phyloP scores from a whole-genome alignment of 2,113 vertebrate species.

The Lamprologus callipterus region DNA sequence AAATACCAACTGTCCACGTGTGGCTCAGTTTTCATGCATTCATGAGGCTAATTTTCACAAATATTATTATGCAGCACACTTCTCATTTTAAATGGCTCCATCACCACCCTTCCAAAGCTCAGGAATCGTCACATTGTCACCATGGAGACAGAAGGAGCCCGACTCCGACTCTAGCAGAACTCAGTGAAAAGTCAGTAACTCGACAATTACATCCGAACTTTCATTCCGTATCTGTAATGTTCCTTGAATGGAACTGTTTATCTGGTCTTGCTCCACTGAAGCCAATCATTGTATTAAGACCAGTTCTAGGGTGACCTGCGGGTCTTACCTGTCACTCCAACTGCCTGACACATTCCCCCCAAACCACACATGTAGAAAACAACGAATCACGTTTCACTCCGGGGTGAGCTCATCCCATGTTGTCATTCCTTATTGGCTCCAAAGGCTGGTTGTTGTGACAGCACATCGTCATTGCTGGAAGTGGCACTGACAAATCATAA shows the following conservation, averaged over 20 bases:
- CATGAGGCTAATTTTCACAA: constrained; percentile 55
- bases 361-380: neutral
- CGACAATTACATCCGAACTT: constrained; percentile 50
- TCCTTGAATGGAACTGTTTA: constrained; percentile 58
- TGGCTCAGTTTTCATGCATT: constrained; percentile 33
- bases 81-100: constrained; percentile 48
- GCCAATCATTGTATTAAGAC: constrained; percentile 54
- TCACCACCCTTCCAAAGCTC: constrained; percentile 20
- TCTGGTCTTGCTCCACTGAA: constrained; percentile 62
- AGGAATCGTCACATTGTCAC: constrained; percentile 53
- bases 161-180: constrained; percentile 28
- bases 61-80: constrained; percentile 56
- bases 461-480: constrained; percentile 10
- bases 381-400: constrained; percentile 35
- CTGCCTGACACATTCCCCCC: constrained; percentile 22
- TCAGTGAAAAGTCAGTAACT: constrained; percentile 36
- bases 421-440: constrained; percentile 36
- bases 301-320: constrained; percentile 39
- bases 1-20: neutral
- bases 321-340: constrained; percentile 49
- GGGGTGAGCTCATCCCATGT: constrained; percentile 24
- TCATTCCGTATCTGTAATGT: constrained; percentile 45
- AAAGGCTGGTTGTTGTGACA: constrained; percentile 42
- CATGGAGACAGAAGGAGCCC: constrained; percentile 56
- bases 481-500: constrained; percentile 47